phyloP scores from a whole-genome alignment of 2,797 vertebrate species.

The Distichodus sexfasciatus region DNA sequence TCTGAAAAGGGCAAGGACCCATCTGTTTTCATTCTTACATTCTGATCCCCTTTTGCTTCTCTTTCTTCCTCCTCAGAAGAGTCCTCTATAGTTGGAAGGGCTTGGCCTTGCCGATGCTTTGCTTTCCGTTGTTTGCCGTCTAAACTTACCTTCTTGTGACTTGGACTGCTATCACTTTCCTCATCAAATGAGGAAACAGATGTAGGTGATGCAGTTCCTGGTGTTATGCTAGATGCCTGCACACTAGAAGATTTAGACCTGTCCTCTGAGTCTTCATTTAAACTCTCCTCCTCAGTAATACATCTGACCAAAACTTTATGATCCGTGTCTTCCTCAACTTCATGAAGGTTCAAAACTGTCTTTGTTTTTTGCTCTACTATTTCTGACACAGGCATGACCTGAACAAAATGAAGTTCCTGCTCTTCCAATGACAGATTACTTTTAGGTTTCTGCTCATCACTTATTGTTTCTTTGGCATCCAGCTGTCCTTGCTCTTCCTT shows the following conservation, averaged over 20 bases:
- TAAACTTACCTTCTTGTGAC: slow-evolving; percentile 82
- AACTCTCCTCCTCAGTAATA: slow-evolving; percentile 82
- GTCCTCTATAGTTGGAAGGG: slow-evolving; percentile 89
- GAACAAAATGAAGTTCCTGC: slow-evolving; percentile 63
- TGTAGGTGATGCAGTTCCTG: slow-evolving; percentile 87
- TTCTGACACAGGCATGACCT: slow-evolving; percentile 54
- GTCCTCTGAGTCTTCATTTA: slow-evolving; percentile 88
- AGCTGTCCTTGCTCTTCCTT: slow-evolving; percentile 60
- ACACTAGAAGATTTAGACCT: slow-evolving; percentile 92
- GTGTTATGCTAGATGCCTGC: slow-evolving; percentile 90
- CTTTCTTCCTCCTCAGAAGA: slow-evolving; percentile 94
- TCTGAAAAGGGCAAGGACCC: slow-evolving; percentile 86
- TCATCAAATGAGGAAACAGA: slow-evolving; percentile 96
- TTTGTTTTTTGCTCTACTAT: slow-evolving; percentile 22
- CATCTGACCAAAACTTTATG: slow-evolving; percentile 62
- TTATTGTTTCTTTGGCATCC: slow-evolving; percentile 64
- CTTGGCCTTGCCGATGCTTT: slow-evolving; percentile 86
- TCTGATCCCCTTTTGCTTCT: slow-evolving; percentile 78
- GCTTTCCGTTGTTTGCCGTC: slow-evolving; percentile 91
- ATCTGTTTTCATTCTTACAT: slow-evolving; percentile 80
- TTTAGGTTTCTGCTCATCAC: slow-evolving; percentile 74
- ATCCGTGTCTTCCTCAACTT: slow-evolving; percentile 57
- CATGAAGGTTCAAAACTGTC: slow-evolving; percentile 17
- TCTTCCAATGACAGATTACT: slow-evolving; percentile 70
- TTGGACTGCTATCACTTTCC: slow-evolving; percentile 96